A percentile compares a stretch with the other conserved stretches of the same genome.
Conservation (phyloP, 2,888 invertebrate genomes). For the Lasius platythorax region DNA sequence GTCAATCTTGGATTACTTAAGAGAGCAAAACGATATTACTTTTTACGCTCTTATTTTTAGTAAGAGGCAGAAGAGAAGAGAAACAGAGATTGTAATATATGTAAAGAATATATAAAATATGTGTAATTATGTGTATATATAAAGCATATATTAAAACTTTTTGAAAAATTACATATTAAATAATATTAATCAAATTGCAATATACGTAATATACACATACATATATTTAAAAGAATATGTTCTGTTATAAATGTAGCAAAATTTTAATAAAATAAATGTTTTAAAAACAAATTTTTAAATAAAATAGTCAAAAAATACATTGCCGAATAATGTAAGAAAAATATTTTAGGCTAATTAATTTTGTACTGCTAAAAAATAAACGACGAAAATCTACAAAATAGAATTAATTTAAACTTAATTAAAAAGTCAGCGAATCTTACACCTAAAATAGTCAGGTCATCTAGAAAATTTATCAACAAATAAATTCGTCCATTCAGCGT, state of each 20-base stretch:
- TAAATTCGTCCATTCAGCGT: constrained; percentile 37
- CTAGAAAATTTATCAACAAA: neutral
- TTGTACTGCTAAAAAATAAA: neutral
- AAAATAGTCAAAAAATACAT: neutral
- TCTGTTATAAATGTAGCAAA: neutral
- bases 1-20: constrained; percentile 46
- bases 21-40: neutral
- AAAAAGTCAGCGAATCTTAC: neutral
- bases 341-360: neutral
- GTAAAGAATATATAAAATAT: neutral
- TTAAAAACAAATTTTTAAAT: neutral
- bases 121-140: neutral
- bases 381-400: neutral
- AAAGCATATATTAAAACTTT: neutral
- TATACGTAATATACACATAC: neutral
- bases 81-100: neutral
- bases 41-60: neutral
- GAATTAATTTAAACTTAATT: constrained; percentile 16
- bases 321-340: neutral
- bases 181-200: neutral
- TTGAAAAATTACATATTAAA: neutral
- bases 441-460: constrained; percentile 4
- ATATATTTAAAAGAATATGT: neutral
- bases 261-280: neutral
- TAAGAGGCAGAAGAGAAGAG: neutral